Base-by-base conservation (phyloP, 2,797 vertebrate species). In the Tauraco hartlaubi region DNA sequence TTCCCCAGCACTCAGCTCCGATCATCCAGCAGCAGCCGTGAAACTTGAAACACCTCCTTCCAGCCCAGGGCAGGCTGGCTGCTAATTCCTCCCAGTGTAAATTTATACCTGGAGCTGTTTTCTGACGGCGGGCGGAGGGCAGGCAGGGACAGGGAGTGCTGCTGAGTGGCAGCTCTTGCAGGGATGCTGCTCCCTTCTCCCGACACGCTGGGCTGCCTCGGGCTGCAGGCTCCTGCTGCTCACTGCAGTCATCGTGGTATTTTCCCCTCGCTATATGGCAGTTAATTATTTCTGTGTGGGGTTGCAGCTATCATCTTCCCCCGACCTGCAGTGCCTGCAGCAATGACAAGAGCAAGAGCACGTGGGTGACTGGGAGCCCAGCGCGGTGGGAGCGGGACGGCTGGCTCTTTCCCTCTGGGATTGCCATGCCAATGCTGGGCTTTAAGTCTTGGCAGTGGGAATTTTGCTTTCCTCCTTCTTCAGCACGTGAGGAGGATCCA, bases 221-320 rank as follows among this genome's bases (percentile, higher is more conserved):
- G 94, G 94, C 96, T 94, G 64, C 69, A 41, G 69, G 31, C 76
- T 82, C 90, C 82, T 71, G 92, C 71, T 87, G 55, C 54, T 94
- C n/a, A 4, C 15, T 21, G 64, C 39, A 84, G 63, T 82, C 91
- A 74, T 26, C 22, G 0, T 64, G 85, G 88, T 92, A 95, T 86
- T 91, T 69, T 71, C 63, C 90, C 95, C 71, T 94, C 6, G 49
- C 83, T 85, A 90, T 41, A 41, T 63, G 12, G 1, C 59, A 58
- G 69, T 82, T 95, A 95, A 87, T 96, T 94, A 84, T 73, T 80
- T 71, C 88, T 92, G 37, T 48, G 59, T 64, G 85, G 44, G 67
- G 71, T 51, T 94, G 91, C 67, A 55, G 88, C 46, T 63, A 82
- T 95, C 88, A 63, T 86, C 79, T 95, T 94, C 91, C 54, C 35